Base-by-base conservation (phyloP, 2,888 invertebrate genomes). In the Pammene fasciana region DNA sequence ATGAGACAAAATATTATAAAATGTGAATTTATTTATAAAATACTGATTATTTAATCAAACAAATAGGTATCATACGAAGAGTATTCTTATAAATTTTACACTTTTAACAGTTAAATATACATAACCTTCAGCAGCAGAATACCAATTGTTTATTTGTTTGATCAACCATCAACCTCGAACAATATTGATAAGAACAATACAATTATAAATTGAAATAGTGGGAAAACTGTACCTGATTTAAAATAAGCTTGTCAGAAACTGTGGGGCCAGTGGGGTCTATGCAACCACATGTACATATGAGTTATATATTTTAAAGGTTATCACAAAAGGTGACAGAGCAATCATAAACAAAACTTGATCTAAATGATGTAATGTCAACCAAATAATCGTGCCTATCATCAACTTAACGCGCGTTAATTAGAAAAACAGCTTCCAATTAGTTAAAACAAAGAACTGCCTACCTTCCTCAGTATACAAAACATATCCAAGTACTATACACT, bases 391-490 rank as follows among this genome's bases (percentile, higher is more conserved):
- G 26, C 13, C 43, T 43, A 48, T 14, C 13, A 14, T 43, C 16
- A 61, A 48, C 9, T 18, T 48, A 38, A 56, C 55, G 41, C 14
- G 56, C 66, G 52, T 9, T 13, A n/a, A 59, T 65, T 57, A 61
- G 34, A 54, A 48, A 60, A 48, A 43, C 46, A 56, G 50, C 46
- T 61, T 52, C 57, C 18, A 59, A 67, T 57, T 59, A 54, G 62
- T 18, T 16, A 16, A 67, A 36, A 57, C 54, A 55, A 65, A 65
- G 59, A 70, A n/a, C 13, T 34, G 48, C 4, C 14, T 82, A 91
- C 91, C 89, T 89, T 92, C 82, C 82, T 85, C 64, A 87, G 81
- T 79, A 90, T 82, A 78, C 86, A 90, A 87, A 90, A 90, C 91
- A 91, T 91, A 68, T 76, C 80, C 74, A 74, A 73, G 71, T 72